A percentile compares a stretch with the other conserved stretches of the same genome.
Conservation (phyloP, 1,140 invertebrate genomes). For the Pseudomyrmex concolor region DNA sequence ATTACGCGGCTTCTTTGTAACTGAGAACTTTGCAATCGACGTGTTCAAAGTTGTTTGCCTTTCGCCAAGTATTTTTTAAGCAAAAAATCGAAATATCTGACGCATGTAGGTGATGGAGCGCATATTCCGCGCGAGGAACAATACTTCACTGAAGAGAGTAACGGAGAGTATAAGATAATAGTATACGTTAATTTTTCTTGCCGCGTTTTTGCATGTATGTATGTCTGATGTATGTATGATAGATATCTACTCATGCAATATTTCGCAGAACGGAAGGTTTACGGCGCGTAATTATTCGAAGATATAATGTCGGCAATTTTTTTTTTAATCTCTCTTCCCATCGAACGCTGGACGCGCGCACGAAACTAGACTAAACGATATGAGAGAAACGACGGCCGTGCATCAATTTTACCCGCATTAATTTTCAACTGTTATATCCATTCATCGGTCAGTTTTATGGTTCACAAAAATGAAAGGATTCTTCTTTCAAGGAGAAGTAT, state of each 20-base stretch:
- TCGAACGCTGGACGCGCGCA: background rate
- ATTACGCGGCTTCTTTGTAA: background rate
- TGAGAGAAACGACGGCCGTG: background rate
- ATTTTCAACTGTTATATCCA: background rate
- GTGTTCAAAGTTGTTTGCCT: background rate
- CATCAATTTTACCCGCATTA: slow-evolving; percentile 8
- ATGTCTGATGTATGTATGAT: background rate
- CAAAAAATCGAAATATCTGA: background rate
- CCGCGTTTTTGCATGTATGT: background rate
- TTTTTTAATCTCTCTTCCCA: background rate
- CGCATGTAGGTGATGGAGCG: background rate
- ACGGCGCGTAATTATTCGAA: slow-evolving; percentile 20
- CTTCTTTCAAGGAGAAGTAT: background rate
- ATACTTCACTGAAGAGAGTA: slow-evolving; percentile 24
- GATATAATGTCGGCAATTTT: background rate
- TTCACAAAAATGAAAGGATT: background rate
- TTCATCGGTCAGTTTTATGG: slow-evolving; percentile 5
- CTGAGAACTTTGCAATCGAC: background rate
- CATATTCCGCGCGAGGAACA: slow-evolving; percentile 7
- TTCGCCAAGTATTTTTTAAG: background rate
- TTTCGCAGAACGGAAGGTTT: slow-evolving; percentile 24
- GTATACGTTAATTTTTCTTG: background rate
- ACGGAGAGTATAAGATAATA: background rate
- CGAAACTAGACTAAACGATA: background rate
- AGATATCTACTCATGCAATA: slow-evolving; percentile 8